Evolutionary conservation across 30 jellyfish, hydroid and myxozoan genomes (phyloP), one percentile per base, ranked within the genome.

Genomic region (Chrysaora quinquecirrha): DNA sequence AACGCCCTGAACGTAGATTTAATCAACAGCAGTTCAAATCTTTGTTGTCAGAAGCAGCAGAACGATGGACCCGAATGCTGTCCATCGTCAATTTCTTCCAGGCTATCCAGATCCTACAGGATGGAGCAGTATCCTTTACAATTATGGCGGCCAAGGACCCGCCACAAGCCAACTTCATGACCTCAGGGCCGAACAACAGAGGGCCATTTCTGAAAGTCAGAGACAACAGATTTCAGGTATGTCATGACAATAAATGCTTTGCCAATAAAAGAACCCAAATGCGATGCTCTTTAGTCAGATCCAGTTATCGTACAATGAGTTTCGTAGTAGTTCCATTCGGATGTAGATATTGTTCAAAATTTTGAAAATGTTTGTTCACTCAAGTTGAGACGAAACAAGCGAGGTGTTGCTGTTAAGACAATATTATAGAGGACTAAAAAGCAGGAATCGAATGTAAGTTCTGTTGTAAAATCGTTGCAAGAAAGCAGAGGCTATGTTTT

Each of bases 181-280:
- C 92, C 92, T 82, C 85, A 82, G 92, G 92, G 92, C 92, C 85
- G 92, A 82, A 19, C 92, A 82, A 70, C 92, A 82, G 92, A 82
- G 92, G 92, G 86, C 92, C 63, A 75, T 71, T 34, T 27, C 85
- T 33, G 85, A 82, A 61, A 28, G 78, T 23, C 90, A 80, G 54
- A 43, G 58, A 43, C n/a, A n/a, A n/a, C 92, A 82, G 58, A 82
- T 82, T 1, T 43, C 92, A 16, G 92, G 92, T 69, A 56, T 68
- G 92, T 52, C 25, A 35, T 18, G 29, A 25, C 54, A 38, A 38
- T 38, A 14, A 38, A 38, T 38, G 54, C 11, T 38, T n/a, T n/a
- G n/a, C n/a, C n/a, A n/a, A n/a, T n/a, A n/a, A n/a, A n/a, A n/a
- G n/a, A n/a, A n/a, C n/a, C n/a, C n/a, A n/a, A n/a, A n/a, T n/a